Evolutionary conservation across 2,797 vertebrate genomes (phyloP).

Genomic region (Xerus rutilus): DNA sequence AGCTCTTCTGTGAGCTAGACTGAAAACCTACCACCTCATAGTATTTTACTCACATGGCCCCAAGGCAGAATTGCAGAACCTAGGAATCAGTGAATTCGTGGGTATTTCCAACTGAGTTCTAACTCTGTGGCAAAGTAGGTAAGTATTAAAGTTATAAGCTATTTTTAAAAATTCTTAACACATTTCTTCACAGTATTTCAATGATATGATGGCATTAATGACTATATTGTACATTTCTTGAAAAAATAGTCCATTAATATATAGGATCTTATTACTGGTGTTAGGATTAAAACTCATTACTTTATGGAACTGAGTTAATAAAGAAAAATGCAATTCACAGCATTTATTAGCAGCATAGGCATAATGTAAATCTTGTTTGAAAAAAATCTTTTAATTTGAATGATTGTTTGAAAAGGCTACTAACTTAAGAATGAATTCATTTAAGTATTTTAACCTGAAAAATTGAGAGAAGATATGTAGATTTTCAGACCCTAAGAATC

Average conservation of each 20-base stretch:
- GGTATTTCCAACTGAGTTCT: neutral
- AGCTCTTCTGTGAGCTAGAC: neutral
- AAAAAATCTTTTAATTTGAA: conserved; percentile 52
- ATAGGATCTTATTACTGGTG: neutral
- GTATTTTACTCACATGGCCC: neutral
- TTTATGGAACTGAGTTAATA: conserved; percentile 30
- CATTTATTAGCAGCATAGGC: neutral
- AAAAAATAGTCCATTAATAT: neutral
- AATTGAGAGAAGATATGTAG: neutral
- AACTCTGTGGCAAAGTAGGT: neutral
- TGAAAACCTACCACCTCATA: neutral
- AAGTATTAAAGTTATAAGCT: neutral
- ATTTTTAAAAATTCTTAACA: conserved; percentile 2
- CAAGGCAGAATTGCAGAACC: neutral
- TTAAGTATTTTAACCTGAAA: neutral
- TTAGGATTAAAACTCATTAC: neutral
- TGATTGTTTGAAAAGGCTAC: conserved; percentile 21
- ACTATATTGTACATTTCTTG: neutral
- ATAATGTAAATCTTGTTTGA: neutral
- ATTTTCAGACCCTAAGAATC: neutral
- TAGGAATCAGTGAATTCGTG: neutral
- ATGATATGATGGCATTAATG: neutral
- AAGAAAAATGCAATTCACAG: conserved; percentile 22
- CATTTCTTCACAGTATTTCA: neutral
- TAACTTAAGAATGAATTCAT: conserved; percentile 2